Base-by-base conservation (phyloP, 2,113 vertebrate species). In the Eublepharis macularius region DNA sequence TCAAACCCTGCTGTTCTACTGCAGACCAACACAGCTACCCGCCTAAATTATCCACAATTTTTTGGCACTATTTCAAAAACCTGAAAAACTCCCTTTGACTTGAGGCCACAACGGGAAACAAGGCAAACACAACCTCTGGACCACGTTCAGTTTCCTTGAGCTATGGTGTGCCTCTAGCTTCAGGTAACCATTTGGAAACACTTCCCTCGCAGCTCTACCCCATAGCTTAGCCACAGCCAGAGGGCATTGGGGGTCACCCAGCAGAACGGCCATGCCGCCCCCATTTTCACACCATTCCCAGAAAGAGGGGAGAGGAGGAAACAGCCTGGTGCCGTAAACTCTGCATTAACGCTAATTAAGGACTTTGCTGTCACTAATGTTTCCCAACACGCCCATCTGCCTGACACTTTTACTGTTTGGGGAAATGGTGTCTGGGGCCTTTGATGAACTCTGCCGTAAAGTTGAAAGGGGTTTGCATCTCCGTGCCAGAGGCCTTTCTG, bases 401-500 rank as follows among this genome's bases (percentile, higher is more conserved):
- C 85, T 94, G 93, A 93, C 94, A 93, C 90, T 95, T 95, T 95
- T 93, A 95, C 93, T 94, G 91, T 93, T 92, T 85, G 89, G 92
- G 93, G 94, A 95, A 95, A 92, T 84, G 82, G 89, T 49, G 85
- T 92, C 92, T 83, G 54, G 0, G 89, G 90, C 84, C 92, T 94
- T 93, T 93, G 92, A 93, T 93, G 93, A 91, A 88, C 93, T 94
- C 1, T 9, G 0, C 89, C 89, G 76, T 73, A 90, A 89, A 92
- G 92, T 89, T 93, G 87, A 92, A 92, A 93, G 90, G 79, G 83
- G 80, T 76, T 88, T 0, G 32, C 91, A 89, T 93, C 88, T 0
- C 1, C 0, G 85, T 86, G 88, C 91, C 89, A 92, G 90, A 85
- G 81, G 87, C 93, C 14, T 8, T n/a, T n/a, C 83, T 0, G 0